These are phyloP conservation scores for Neolamprologus ventralis DNA, from an alignment of 2,113 vertebrate species.

Conservation along the genomic window DNA sequence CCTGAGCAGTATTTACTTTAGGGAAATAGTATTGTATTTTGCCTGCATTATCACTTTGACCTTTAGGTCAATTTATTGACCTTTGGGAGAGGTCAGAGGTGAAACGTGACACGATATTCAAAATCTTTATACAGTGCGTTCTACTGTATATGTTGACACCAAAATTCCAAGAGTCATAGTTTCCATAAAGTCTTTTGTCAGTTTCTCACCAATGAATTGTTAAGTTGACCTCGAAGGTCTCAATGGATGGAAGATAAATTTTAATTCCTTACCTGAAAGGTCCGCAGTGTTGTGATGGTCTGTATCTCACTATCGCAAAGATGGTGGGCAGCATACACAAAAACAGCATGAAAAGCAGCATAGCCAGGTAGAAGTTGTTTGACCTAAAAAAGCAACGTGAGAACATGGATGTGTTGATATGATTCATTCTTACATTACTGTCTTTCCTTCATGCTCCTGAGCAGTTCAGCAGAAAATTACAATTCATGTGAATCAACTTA, in stretches of 20 bases:
- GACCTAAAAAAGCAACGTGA: constrained; percentile 71
- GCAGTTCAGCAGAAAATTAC: background rate
- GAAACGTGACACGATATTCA: background rate
- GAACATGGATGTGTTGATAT: background rate
- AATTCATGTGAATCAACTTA: background rate
- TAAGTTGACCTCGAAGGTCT: background rate
- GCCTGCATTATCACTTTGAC: background rate
- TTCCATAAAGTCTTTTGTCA: background rate
- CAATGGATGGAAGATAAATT: rapidly evolving
- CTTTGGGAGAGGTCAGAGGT: background rate
- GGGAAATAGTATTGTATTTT: background rate
- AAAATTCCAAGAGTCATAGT: background rate
- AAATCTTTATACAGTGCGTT: rapidly evolving
- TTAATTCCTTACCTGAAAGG: constrained; percentile 84
- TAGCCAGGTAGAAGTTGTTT: constrained; percentile 97
- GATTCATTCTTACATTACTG: background rate
- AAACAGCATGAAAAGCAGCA: constrained; percentile 96
- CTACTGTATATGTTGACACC: background rate
- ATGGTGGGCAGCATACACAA: constrained; percentile 96
- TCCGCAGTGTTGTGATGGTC: constrained; percentile 86
- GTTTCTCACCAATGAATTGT: background rate
- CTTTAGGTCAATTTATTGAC: background rate
- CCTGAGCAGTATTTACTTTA: background rate
- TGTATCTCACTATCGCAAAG: constrained; percentile 90
- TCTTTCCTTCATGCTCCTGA: background rate